These are phyloP conservation scores for Athene noctua DNA, from an alignment of 2,113 vertebrate genomes.

Conservation along the genomic window DNA sequence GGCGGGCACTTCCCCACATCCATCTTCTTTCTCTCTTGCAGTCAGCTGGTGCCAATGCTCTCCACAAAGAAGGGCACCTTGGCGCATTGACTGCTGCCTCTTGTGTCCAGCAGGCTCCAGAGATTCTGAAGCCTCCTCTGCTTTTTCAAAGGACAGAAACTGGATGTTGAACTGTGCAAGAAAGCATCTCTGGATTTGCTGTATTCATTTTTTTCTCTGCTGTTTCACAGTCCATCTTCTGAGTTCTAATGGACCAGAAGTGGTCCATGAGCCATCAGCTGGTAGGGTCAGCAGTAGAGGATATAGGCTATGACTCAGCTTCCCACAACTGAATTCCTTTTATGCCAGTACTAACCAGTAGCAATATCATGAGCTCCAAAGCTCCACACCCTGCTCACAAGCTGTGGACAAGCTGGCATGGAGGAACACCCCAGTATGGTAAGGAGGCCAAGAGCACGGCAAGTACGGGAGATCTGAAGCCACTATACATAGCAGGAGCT, in stretches of 20 bases:
- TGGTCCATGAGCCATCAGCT: background rate
- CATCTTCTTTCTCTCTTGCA: background rate
- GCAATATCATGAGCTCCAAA: background rate
- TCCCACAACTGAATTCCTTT: background rate
- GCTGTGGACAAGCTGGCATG: background rate
- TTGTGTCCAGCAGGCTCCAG: background rate
- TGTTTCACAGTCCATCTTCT: background rate
- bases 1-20: background rate
- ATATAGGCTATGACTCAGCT: background rate
- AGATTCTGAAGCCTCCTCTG: background rate
- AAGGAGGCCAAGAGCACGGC: background rate
- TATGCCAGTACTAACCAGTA: background rate
- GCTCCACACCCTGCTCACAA: background rate
- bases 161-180: background rate
- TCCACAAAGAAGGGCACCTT: background rate
- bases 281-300: background rate
- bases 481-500: background rate
- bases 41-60: background rate
- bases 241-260: background rate
- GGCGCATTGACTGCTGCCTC: background rate
- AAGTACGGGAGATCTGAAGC: background rate
- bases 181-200: background rate
- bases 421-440: background rate
- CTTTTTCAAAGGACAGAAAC: background rate
- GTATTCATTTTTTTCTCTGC: background rate